Conservation (phyloP, 2,113 vertebrate species). For the Hippocampus zosterae region DNA sequence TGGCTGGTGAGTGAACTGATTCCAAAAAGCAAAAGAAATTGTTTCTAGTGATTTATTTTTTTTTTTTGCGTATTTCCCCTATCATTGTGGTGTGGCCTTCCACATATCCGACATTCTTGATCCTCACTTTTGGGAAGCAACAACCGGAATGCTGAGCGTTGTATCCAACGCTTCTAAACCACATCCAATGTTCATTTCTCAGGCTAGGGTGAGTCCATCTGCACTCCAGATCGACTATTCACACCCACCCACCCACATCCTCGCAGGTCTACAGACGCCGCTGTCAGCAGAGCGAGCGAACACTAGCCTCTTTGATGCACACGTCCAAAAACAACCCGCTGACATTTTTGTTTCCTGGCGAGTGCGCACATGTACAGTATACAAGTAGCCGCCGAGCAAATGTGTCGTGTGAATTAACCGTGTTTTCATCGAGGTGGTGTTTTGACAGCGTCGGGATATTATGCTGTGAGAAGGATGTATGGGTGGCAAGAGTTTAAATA, state of each 20-base stretch:
- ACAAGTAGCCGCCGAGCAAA: constrained; percentile 41
- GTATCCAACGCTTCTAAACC: neutral
- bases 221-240: constrained; percentile 2
- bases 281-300: constrained; percentile 41
- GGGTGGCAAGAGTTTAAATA: constrained; percentile 12
- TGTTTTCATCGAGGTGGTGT: constrained; percentile 36
- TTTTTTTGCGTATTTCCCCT: constrained; percentile 5
- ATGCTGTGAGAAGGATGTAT: constrained; percentile 13
- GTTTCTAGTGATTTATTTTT: constrained; percentile 4
- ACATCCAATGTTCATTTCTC: constrained; percentile 5
- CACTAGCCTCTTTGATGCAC: constrained; percentile 68
- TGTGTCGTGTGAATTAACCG: constrained; percentile 44
- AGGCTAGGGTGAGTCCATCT: constrained; percentile 10
- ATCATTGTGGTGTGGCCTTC: neutral
- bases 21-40: neutral
- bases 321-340: constrained; percentile 49
- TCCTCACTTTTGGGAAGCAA: constrained; percentile 20
- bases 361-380: constrained; percentile 15
- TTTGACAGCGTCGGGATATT: constrained; percentile 16
- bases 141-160: neutral
- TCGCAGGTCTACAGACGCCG: constrained; percentile 30
- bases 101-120: constrained; percentile 14
- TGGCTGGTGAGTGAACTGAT: constrained; percentile 3
- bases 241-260: constrained; percentile 18
- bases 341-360: constrained; percentile 39